Evolutionary conservation across 2,888 invertebrate genomes (phyloP).

Genomic region (Seira sanloemensis): DNA sequence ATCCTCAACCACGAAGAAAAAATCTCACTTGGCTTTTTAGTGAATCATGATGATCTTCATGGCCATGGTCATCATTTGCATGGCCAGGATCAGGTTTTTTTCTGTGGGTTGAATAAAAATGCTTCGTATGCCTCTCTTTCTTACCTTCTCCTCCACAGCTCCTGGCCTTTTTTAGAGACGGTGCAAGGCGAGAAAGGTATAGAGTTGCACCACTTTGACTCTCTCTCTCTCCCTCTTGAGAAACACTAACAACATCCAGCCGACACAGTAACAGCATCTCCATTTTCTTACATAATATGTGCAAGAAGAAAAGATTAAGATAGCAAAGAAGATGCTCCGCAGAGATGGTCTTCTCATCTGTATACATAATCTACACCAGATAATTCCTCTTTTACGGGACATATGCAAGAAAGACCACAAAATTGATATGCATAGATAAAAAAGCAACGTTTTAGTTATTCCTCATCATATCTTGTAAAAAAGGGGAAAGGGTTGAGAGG

Average conservation of each 20-base stretch:
- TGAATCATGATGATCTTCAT: neutral
- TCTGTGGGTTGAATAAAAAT: neutral
- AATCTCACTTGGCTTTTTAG: neutral
- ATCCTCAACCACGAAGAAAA: slow-evolving; percentile 1
- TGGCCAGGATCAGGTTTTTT: neutral
- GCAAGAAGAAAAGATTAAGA: neutral
- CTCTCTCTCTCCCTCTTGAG: too few species aligned
- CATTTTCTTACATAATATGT: neutral
- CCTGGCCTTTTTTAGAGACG: neutral
- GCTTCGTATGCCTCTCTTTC: too few species aligned
- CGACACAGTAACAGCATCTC: neutral
- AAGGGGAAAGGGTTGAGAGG: slow-evolving; percentile 23
- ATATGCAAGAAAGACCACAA: neutral
- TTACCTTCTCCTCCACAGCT: neutral
- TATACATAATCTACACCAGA: neutral
- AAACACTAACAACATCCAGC: slow-evolving; percentile 2
- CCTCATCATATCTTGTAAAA: neutral
- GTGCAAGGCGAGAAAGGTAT: neutral
- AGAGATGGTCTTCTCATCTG: neutral
- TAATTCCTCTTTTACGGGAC: too few species aligned
- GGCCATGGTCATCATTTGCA: neutral
- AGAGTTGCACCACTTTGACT: neutral
- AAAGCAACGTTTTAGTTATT: neutral
- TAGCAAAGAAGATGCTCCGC: neutral
- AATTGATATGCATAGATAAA: slow-evolving; percentile 4